Conservation (phyloP, 2,888 invertebrate species). For the Drosophila fulvimacula region DNA sequence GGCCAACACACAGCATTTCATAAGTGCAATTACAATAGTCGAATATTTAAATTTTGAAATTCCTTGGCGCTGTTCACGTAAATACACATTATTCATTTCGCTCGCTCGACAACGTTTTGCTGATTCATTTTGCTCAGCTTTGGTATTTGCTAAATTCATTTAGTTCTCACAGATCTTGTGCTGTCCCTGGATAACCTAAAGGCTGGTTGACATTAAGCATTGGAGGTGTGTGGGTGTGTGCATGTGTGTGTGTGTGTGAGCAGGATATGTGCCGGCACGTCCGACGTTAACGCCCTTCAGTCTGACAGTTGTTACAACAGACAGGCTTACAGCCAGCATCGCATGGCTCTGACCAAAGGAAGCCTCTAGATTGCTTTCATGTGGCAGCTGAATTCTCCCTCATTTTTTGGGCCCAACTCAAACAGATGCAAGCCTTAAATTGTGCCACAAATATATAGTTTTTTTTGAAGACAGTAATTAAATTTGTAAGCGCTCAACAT, state of each 20-base stretch:
- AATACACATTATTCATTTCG: constrained; percentile 35
- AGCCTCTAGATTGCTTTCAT: constrained; percentile 15
- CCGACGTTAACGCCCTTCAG: constrained; percentile 25
- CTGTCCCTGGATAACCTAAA: constrained; percentile 11
- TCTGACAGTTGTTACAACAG: constrained; percentile 44
- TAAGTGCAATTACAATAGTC: constrained; percentile 21
- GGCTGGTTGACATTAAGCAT: constrained; percentile 25
- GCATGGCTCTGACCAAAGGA: constrained; percentile 1
- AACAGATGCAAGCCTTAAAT: background rate
- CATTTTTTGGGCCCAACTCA: background rate
- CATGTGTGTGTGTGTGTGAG: constrained; percentile 14
- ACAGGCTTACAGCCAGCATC: constrained; percentile 3
- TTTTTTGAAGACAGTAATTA: constrained; percentile 19
- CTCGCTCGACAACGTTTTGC: constrained; percentile 20
- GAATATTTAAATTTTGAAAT: constrained; percentile 39
- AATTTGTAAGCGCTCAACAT: constrained; percentile 4
- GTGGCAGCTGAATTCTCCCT: background rate
- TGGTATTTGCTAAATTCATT: constrained; percentile 41
- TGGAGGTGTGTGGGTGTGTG: constrained; percentile 11
- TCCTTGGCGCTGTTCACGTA: constrained; percentile 2
- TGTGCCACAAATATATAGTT: constrained; percentile 1
- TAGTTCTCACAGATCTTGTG: constrained; percentile 27
- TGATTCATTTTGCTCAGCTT: constrained; percentile 27
- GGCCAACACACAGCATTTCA: constrained; percentile 13
- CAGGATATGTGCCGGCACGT: constrained; percentile 36